Percentiles rank a stretch among this genome's conserved stretches.
Conservation (phyloP, 2,888 invertebrate species). For the Calephelis perditalis region DNA sequence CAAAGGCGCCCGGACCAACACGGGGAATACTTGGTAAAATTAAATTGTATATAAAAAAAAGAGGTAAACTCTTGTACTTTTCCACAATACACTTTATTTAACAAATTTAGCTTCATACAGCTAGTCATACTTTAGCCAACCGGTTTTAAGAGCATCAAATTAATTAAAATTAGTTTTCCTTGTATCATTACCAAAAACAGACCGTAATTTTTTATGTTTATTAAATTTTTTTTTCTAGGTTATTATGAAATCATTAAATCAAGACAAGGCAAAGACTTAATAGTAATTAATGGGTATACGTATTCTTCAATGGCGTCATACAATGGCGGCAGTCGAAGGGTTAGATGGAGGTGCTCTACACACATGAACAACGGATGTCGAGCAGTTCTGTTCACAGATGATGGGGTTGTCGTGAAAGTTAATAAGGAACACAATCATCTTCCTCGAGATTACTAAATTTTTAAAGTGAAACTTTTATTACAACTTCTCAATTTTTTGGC, state of each 20-base stretch:
- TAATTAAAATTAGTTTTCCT: background rate
- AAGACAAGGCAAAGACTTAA: constrained; percentile 35
- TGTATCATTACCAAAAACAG: no score
- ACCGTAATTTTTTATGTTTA: background rate
- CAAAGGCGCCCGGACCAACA: no score
- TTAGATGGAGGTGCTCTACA: constrained; percentile 46
- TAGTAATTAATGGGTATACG: constrained; percentile 36
- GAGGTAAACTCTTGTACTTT: background rate
- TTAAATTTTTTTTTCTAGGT: background rate
- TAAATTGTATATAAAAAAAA: background rate
- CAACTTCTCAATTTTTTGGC: no score
- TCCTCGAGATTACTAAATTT: background rate
- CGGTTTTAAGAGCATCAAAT: background rate
- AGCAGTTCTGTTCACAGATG: constrained; percentile 35
- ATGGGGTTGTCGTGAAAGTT: constrained; percentile 1
- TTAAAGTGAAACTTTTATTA: no score
- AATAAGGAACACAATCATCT: background rate
- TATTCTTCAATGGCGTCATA: constrained; percentile 30
- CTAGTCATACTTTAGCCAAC: no score
- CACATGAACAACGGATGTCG: constrained; percentile 38
- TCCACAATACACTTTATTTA: no score
- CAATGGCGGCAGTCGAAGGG: constrained; percentile 20
- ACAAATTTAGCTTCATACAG: no score
- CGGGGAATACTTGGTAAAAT: no score
- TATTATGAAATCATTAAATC: constrained; percentile 28